Conservation (phyloP, 2,113 vertebrate species). For the Probosciger aterrimus region DNA sequence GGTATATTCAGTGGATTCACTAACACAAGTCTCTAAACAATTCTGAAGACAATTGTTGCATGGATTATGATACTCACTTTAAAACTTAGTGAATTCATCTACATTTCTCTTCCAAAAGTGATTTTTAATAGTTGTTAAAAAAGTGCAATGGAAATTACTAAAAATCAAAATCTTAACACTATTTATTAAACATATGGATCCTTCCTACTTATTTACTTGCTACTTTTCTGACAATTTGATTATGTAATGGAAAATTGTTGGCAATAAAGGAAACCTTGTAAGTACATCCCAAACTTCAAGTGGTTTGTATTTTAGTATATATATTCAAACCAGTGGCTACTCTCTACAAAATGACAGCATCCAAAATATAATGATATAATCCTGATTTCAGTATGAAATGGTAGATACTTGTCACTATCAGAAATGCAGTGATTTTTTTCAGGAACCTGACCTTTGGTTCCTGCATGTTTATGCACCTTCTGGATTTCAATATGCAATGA, state of each 20-base stretch:
- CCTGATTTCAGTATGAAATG: neutral
- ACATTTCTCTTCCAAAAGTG: neutral
- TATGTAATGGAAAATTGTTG: neutral
- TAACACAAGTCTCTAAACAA: neutral
- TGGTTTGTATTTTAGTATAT: neutral
- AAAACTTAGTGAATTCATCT: neutral
- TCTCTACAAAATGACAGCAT: neutral
- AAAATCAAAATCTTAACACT: neutral
- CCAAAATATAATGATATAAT: neutral
- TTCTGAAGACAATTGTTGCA: accelerated
- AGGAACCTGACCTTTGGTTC: neutral
- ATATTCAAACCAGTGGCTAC: neutral
- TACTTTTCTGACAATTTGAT: neutral
- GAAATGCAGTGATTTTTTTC: neutral
- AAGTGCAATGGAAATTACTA: neutral
- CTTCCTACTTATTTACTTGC: neutral
- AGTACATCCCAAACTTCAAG: neutral
- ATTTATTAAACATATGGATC: neutral
- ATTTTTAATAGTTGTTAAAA: neutral
- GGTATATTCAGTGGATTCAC: neutral
- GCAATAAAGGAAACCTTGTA: neutral
- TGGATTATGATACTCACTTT: neutral
- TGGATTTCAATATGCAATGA: neutral
- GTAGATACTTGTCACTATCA: neutral
- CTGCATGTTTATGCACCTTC: neutral